Evolutionary conservation across 2,888 invertebrate genomes (phyloP), one percentile per base, ranked within the genome.

Genomic region (Coecobrya sp.): DNA sequence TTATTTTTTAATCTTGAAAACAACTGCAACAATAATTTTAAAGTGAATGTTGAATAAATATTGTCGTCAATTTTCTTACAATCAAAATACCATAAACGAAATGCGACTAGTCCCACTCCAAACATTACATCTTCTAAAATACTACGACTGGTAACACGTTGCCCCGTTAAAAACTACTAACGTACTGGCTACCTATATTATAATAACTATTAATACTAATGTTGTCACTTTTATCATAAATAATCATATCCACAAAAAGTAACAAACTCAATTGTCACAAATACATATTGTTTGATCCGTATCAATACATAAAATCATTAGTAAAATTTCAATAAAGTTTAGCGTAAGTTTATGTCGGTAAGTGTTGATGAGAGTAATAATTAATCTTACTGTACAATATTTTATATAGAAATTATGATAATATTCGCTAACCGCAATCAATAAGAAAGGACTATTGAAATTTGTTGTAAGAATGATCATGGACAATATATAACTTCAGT

Each of bases 211-310:
- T n/a, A n/a, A n/a, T n/a, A n/a, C n/a, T n/a, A n/a, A 62, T 22
- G 1, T 62, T 62, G 11, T 13, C 25, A 52, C 52, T 16, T n/a
- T 62, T 81, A 81, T 79, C 79, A 62, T 85, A 68, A 42, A 84
- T 70, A 65, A 91, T 52, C 91, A 91, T 91, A 91, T 91, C 91
- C 91, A 62, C 27, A 27, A 30, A 45, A 65, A n/a, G 0, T 30
- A 10, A 36, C 49, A 70, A 86, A 86, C 73, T 86, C 86, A 86
- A 86, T 27, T 88, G 79, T 81, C 86, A 92, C 92, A 27, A 55
- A 87, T 84, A 92, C 92, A 92, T 92, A 92, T 92, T 82, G 62
- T 92, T 87, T 88, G 55, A 92, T 87, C 87, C 92, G 92, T 92
- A 92, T 92, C 92, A 92, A 73, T 73, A 73, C 73, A 19, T 65